A percentile compares a stretch with the other conserved stretches of the same genome.
phyloP scores from a whole-genome alignment of 53 echinoderm and acorn worm species.

The Luidia sarsii region DNA sequence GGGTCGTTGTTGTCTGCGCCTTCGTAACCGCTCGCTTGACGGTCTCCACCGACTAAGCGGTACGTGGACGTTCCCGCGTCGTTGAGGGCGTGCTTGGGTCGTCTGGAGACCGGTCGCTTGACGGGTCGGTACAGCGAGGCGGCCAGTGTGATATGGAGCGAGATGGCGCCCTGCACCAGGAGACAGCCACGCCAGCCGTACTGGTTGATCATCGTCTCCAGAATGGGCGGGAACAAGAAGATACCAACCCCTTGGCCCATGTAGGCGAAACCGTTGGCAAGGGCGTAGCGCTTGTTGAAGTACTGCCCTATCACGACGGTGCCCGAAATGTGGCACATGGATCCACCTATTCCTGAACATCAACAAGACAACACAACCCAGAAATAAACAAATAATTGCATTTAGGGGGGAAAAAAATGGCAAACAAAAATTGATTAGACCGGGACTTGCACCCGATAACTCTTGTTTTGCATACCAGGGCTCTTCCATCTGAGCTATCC shows the following conservation, averaged over 20 bases:
- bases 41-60: too few relatives aligned
- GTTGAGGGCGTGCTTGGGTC: too few relatives aligned
- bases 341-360: conserved; percentile 26
- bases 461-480: too few relatives aligned
- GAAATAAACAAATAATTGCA: neutral
- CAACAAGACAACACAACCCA: neutral
- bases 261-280: conserved; percentile 47
- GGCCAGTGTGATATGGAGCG: conserved; percentile 23
- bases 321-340: conserved; percentile 39
- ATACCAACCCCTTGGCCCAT: conserved; percentile 48
- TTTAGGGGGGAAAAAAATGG: neutral
- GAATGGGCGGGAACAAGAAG: conserved; percentile 43
- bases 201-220: neutral
- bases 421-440: too few relatives aligned
- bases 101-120: neutral
- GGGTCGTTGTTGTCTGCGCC: too few relatives aligned
- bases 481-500: too few relatives aligned
- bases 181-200: conserved; percentile 52
- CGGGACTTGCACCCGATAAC: too few relatives aligned
- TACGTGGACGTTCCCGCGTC: too few relatives aligned
- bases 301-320: conserved; percentile 52
- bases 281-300: conserved; percentile 51
- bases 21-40: too few relatives aligned
- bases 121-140: conserved; percentile 9
- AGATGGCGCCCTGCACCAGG: conserved; percentile 44